These are phyloP conservation scores for Acanthosepion esculentum DNA, from an alignment of 2,888 invertebrate species.

Conservation along the genomic window DNA sequence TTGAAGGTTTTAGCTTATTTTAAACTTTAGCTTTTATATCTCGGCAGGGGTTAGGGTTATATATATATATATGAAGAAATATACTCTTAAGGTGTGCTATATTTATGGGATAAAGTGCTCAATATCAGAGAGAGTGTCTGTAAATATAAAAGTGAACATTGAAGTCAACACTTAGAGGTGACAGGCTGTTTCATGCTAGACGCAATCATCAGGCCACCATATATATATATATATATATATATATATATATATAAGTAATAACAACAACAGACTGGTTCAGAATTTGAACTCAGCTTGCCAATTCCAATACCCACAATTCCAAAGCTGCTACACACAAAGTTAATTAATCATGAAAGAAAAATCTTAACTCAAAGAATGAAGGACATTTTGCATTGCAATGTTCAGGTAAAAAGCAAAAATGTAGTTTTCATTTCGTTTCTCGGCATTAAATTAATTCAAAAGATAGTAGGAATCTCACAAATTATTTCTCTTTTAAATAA, in stretches of 20 bases:
- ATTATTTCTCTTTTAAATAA: constrained; percentile 4
- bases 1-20: too few species aligned
- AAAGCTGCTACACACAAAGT: not conserved
- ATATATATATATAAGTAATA: not conserved
- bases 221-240: not conserved
- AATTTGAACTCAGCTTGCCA: not conserved
- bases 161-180: too few species aligned
- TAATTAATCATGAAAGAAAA: not conserved
- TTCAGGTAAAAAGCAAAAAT: not conserved
- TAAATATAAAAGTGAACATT: too few species aligned
- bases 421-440: not conserved
- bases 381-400: not conserved
- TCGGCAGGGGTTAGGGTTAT: too few species aligned
- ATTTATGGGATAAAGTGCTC: too few species aligned
- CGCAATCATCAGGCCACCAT: too few species aligned
- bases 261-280: not conserved
- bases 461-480: not conserved
- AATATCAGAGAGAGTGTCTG: too few species aligned
- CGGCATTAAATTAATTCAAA: not conserved
- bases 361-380: not conserved
- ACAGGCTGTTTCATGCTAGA: too few species aligned
- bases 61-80: too few species aligned
- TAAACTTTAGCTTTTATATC: too few species aligned
- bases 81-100: too few species aligned
- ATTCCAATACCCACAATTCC: too few species aligned